Base-by-base conservation (phyloP, 2,113 vertebrate genomes). In the Onychorhynchus coronatus region DNA sequence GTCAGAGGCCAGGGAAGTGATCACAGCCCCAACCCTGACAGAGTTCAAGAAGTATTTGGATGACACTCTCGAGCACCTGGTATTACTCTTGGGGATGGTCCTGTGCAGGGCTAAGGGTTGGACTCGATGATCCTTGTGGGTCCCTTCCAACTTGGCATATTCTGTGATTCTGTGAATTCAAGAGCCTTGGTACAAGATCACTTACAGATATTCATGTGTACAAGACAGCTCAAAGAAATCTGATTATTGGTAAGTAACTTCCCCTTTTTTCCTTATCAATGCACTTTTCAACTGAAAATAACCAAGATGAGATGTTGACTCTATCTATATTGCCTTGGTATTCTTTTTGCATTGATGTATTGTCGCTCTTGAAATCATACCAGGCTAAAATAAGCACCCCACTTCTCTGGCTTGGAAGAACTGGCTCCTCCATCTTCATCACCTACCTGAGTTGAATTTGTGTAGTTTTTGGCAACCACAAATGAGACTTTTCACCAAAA, bases 381-480 rank as follows among this genome's bases (percentile, higher is more conserved):
- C 96, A 97, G 68, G 66, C 62, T 93, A 95, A 94, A 96, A 96
- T 80, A 95, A 91, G 49, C 90, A 94, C 52, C 50, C 52, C 17
- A 25, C 3, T 80, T 87, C 49, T 95, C 58, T 91, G 39, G 59
- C 71, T 81, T 86, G 91, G 94, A 93, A 97, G 96, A 89, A 63
- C 56, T 95, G 88, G 18, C 75, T 92, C 67, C 39, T 9, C 5
- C 28, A 49, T 53, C 88, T 39, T 77, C 82, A 58, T 59, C 56
- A 13, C 8, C 77, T 96, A 84, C 59, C 56, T 82, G 85, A 70
- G 47, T 89, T 67, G 49, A 67, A 84, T 33, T 95, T 75, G 77
- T 88, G 72, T 95, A 88, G 84, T 53, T 96, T 97, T 95, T 96
- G 96, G 97, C 94, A 68, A 91, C 63, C 9, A 75, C 23, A 93